Conservation (phyloP, 2,888 invertebrate genomes). For the Lasioglossum figueresi region DNA sequence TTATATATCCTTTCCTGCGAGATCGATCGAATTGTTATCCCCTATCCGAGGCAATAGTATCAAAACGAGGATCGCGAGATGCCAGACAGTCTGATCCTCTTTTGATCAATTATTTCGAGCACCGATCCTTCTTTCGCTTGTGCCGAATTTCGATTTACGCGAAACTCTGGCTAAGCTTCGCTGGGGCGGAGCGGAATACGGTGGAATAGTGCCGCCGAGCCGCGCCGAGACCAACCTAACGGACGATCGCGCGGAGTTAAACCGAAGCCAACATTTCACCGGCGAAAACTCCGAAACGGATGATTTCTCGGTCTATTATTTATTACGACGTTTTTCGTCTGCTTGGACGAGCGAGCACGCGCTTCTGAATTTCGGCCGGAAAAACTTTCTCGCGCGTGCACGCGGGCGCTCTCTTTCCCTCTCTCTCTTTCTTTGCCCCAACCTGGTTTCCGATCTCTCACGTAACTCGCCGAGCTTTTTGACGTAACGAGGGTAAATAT, state of each 20-base stretch:
- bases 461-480: neutral
- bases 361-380: slow-evolving; percentile 22
- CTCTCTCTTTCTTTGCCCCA: neutral
- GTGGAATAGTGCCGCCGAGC: neutral
- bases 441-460: neutral
- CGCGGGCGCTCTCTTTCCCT: neutral
- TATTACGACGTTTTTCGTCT: slow-evolving; percentile 29
- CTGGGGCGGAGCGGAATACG: neutral
- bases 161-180: neutral
- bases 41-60: neutral
- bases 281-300: slow-evolving; percentile 17
- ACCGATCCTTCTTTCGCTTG: neutral
- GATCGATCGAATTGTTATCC: neutral
- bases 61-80: neutral
- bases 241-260: neutral
- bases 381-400: slow-evolving; percentile 30
- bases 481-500: slow-evolving; percentile 21
- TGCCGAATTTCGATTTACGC: neutral
- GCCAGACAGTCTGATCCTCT: neutral
- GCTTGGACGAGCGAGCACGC: neutral
- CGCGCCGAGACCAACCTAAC: neutral
- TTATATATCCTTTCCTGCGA: too few relatives aligned
- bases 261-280: slow-evolving; percentile 20
- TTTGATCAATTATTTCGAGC: slow-evolving; percentile 1
- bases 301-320: slow-evolving; percentile 22